Evolutionary conservation across 2,797 vertebrate species (phyloP), one percentile per base, ranked within the genome.

Genomic region (Avahi laniger): DNA sequence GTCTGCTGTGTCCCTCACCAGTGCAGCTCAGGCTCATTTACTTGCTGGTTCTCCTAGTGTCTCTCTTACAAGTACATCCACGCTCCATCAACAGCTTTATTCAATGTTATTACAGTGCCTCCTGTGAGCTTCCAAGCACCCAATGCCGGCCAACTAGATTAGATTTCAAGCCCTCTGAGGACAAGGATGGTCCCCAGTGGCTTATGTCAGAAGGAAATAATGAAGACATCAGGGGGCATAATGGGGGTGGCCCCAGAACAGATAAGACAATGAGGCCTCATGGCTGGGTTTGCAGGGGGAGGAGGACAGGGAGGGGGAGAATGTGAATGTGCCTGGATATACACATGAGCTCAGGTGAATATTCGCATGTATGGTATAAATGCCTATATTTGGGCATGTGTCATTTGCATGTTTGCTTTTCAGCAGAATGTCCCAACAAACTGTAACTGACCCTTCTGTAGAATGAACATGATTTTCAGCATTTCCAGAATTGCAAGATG

Each of bases 381-480:
- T 57, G 61, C 69, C 41, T 83, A 33, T 84, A 73, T 79, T 54
- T 73, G 24, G 54, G 46, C 54, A 46, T 38, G n/a, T 54, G 41
- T 59, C 52, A 94, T 46, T 84, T 61, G n/a, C 38, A 43, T 52
- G 43, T 63, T 85, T 61, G n/a, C 33, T 84, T 73, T 88, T 70
- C 57, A 75, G 28, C 78, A 69, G 28, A 78, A 52, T 46, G 24
- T 78, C 22, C 52, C 63, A 88, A 48, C 50, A 91, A 59, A 72
- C 43, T 33, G 73, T 91, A 90, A 76, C 35, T 61, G 72, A 84
- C 79, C 8, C 88, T 94, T 76, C 30, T 52, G 13, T 35, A 84
- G 65, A 76, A 80, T 52, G 83, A 87, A 84, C n/a, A 93, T 81
- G 89, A 81, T 46, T 80, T 57, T 84, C 35, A 67, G 78, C 35